Base-by-base conservation (phyloP, 2,888 invertebrate species). In the Epirrita christyi region DNA sequence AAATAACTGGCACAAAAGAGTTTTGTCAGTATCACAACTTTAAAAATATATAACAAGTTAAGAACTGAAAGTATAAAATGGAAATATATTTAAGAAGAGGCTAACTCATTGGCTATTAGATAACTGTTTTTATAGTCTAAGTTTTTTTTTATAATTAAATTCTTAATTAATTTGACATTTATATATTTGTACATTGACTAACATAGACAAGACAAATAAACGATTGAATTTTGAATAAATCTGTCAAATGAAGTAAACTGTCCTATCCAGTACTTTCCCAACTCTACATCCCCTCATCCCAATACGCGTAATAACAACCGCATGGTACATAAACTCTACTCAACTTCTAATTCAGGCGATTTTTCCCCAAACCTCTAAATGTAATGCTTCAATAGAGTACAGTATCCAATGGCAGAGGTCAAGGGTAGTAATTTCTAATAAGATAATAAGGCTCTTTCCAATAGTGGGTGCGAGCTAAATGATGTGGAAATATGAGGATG, bases 391-490 rank as follows among this genome's bases (percentile, higher is more conserved):
- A 7, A 45, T 59, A 81, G 67, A 61, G 70, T 32, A 58, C 55
- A 73, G 60, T 69, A 73, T 80, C 56, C 74, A 66, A 48, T 72
- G 73, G 15, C 14, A 40, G 43, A 10, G 6, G 36, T 10, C 8
- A 49, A 46, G 56, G 73, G 66, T 57, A 76, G 80, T 83, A 81
- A 81, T 80, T 85, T 79, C 83, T 85, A 84, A 85, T 87, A 86
- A 85, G 80, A 79, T 81, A 84, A 82, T 82, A 81, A 77, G 81
- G 76, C 69, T 68, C 75, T 73, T 83, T 81, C 83, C 83, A 81
- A 86, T 85, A 83, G 78, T 64, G 72, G 72, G 66, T 70, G 74
- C 71, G 66, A 71, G 73, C 72, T 80, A 79, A n/a, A 79, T 80
- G 80, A 80, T 65, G 68, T 68, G 66, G 67, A 64, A 67, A 70